Percentiles rank a stretch among this genome's conserved stretches.
These are phyloP conservation scores for Drosophila pectinifera DNA, from an alignment of 1,140 invertebrate species.

Conservation along the genomic window DNA sequence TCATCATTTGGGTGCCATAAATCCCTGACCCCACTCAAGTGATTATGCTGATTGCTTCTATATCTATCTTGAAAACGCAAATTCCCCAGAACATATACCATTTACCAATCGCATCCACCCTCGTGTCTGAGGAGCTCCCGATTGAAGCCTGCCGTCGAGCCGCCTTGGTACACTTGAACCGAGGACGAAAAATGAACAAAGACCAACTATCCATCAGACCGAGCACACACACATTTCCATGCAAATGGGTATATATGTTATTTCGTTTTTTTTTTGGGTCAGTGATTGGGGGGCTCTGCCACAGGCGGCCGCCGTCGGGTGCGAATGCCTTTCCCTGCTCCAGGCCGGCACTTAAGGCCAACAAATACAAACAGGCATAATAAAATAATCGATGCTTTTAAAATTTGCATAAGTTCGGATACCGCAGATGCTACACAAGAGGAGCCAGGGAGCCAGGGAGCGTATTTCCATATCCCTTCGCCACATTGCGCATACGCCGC, in stretches of 20 bases:
- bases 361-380: slow-evolving; percentile 48
- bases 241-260: slow-evolving; percentile 36
- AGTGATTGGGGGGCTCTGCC: slow-evolving; percentile 21
- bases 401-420: slow-evolving; percentile 68
- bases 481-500: slow-evolving; percentile 57
- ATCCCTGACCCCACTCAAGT: too few species aligned
- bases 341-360: slow-evolving; percentile 19
- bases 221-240: slow-evolving; percentile 39
- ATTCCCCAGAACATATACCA: slow-evolving; percentile 1
- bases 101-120: neutral
- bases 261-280: slow-evolving; percentile 35
- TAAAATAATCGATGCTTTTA: slow-evolving; percentile 70
- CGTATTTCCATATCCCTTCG: slow-evolving; percentile 30
- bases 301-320: slow-evolving; percentile 10
- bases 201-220: slow-evolving; percentile 40
- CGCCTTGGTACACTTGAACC: slow-evolving; percentile 27
- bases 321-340: slow-evolving; percentile 4
- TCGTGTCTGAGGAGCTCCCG: neutral
- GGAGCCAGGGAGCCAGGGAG: slow-evolving; percentile 7
- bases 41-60: too few species aligned
- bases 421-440: slow-evolving; percentile 53
- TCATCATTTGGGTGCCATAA: neutral
- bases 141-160: slow-evolving; percentile 1
- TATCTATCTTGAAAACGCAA: too few species aligned
- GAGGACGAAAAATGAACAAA: slow-evolving; percentile 12